Conservation (phyloP, 2,113 vertebrate species). For the Sialia sialis region DNA sequence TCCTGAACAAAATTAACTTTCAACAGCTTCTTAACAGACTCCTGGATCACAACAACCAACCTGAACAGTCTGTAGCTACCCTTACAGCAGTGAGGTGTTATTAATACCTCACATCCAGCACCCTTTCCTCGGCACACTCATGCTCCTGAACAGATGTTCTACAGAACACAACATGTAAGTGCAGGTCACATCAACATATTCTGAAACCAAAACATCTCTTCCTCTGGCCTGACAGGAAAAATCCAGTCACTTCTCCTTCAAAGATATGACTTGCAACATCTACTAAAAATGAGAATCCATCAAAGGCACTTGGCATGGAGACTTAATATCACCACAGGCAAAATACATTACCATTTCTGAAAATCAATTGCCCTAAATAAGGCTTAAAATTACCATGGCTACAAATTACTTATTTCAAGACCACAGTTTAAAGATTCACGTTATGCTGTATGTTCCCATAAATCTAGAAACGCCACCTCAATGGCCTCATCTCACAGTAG, state of each 20-base stretch:
- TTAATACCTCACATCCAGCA: background rate
- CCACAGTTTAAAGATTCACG: background rate
- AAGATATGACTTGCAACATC: background rate
- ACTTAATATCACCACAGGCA: background rate
- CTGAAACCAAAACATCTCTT: background rate
- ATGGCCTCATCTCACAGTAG: fast-evolving
- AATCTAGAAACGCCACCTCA: background rate
- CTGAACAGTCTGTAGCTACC: background rate
- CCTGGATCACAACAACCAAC: background rate
- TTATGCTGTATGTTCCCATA: background rate
- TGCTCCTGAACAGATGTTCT: background rate
- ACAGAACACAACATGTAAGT: background rate
- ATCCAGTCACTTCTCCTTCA: background rate
- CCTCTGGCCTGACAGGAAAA: background rate
- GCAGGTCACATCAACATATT: background rate
- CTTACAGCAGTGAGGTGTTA: background rate
- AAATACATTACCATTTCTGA: background rate
- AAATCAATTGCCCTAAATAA: background rate
- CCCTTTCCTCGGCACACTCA: background rate
- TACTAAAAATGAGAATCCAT: background rate
- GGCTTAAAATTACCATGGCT: background rate
- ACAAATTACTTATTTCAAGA: background rate
- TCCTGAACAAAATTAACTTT: background rate
- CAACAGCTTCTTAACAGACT: background rate
- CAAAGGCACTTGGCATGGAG: fast-evolving